Evolutionary conservation across 2,113 vertebrate species (phyloP).

Genomic region (Glaucidium brasilianum): DNA sequence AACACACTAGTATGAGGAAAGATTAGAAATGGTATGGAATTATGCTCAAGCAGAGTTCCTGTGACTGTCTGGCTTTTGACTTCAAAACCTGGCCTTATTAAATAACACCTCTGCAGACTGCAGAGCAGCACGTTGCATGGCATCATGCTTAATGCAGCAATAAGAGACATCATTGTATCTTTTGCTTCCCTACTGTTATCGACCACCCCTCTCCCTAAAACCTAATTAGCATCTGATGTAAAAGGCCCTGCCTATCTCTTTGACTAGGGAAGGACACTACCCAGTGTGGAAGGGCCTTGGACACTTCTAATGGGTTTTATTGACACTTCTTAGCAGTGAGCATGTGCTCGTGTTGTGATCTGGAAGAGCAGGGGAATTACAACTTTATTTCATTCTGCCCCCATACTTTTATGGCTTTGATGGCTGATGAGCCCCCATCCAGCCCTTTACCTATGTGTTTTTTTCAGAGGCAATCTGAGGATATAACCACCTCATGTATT

Average conservation of each 20-base stretch:
- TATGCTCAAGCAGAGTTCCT: neutral
- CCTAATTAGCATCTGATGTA: neutral
- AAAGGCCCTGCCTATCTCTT: neutral
- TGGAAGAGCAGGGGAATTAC: neutral
- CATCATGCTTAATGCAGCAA: neutral
- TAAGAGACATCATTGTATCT: accelerated
- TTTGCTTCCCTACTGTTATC: neutral
- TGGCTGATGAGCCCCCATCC: neutral
- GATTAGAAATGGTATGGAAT: neutral
- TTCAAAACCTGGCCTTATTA: neutral
- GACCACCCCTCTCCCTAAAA: neutral
- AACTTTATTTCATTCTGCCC: neutral
- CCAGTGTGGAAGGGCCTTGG: accelerated
- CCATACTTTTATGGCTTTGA: neutral
- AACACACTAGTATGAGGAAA: neutral
- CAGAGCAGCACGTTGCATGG: neutral
- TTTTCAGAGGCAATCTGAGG: neutral
- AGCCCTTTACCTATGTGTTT: neutral
- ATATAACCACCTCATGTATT: neutral
- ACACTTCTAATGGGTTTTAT: neutral
- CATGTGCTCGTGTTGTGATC: accelerated
- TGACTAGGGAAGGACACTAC: neutral
- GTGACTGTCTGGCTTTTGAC: neutral
- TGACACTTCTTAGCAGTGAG: neutral
- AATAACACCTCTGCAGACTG: neutral